Conservation (phyloP, 92 coral and sea anemone species). For the Heliopora coerulea region DNA sequence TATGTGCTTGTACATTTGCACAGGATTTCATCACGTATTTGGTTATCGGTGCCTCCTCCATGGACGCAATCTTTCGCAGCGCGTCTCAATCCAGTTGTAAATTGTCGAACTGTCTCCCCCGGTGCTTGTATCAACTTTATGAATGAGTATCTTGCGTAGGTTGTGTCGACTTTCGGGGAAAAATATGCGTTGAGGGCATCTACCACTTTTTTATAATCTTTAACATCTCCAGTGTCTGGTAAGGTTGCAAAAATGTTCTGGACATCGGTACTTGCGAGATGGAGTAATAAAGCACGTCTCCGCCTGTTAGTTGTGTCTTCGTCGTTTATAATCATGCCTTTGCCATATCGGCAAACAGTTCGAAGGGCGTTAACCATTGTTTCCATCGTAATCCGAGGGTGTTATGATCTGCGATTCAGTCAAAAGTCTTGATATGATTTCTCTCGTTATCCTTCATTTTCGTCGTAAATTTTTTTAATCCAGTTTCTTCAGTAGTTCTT, state of each 20-base stretch:
- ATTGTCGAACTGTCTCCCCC: slow-evolving; percentile 30
- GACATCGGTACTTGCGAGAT: slow-evolving; percentile 43
- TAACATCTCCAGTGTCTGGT: slow-evolving; percentile 31
- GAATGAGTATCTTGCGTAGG: slow-evolving; percentile 53
- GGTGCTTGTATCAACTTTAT: slow-evolving; percentile 23
- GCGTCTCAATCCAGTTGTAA: slow-evolving; percentile 9
- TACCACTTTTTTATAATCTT: slow-evolving; percentile 37
- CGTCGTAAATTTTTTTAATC: too few species aligned
- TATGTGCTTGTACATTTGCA: slow-evolving; percentile 9
- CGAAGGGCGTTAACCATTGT: too few species aligned
- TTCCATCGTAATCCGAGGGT: too few species aligned
- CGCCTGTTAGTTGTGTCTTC: slow-evolving; percentile 32
- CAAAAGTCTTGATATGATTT: too few species aligned
- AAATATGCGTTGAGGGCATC: slow-evolving; percentile 40
- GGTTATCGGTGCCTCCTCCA: slow-evolving; percentile 18
- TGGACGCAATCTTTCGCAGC: slow-evolving; percentile 39
- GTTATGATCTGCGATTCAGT: too few species aligned
- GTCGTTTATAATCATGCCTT: slow-evolving; percentile 43
- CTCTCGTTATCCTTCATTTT: too few species aligned
- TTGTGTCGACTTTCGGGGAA: slow-evolving; percentile 46
- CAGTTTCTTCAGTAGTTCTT: too few species aligned
- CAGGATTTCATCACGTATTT: too few species aligned
- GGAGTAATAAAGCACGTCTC: slow-evolving; percentile 45
- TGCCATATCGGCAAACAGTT: slow-evolving; percentile 44
- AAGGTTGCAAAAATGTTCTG: slow-evolving; percentile 53